Base-by-base conservation (phyloP, 2,113 vertebrate species). In the Daboia siamensis region DNA sequence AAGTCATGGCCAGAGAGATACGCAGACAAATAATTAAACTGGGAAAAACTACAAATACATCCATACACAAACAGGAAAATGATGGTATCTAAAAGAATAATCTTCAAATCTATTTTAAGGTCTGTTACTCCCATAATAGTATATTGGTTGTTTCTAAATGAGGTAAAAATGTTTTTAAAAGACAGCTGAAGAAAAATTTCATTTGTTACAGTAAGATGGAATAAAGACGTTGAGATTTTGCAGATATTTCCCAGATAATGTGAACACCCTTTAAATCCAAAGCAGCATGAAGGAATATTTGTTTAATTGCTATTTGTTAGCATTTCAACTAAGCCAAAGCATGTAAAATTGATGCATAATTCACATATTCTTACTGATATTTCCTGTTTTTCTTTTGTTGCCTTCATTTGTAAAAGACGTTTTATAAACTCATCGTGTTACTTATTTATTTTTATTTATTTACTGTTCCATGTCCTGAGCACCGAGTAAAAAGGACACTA, bases 1-100 rank as follows among this genome's bases (percentile, higher is more conserved):
- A 80, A 44, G 17, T 80, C 74, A 23, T 44, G 17, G 33, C 7
- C 24, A 69, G 44, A 90, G 59, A 59, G 61, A 69, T 51, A 69
- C 17, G 15, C 10, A 96, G 95, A 96, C 95, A 94, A 96, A 96
- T 97, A 96, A 97, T 52, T 96, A 91, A 93, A 89, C 93, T 94
- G 93, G 95, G 87, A 90, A 92, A 23, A 20, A 61, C 29, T 51
- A 7, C 91, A 51, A 51, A 88, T 54, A 46, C 85, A 61, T 56
- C 44, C 61, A 24, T 2, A 54, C 51, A 23, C 55, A 54, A 86
- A 52, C 46, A 57, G 48, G 57, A 87, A 23, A 91, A 17, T n/a
- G 23, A 13, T 93, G 6, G 55, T 93, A 6, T 39, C 92, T 93
- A 89, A 33, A 56, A 57, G 87, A 39, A 51, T 15, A 55, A 90